phyloP scores from a whole-genome alignment of 2,113 vertebrate species.

The Vulpes lagopus region DNA sequence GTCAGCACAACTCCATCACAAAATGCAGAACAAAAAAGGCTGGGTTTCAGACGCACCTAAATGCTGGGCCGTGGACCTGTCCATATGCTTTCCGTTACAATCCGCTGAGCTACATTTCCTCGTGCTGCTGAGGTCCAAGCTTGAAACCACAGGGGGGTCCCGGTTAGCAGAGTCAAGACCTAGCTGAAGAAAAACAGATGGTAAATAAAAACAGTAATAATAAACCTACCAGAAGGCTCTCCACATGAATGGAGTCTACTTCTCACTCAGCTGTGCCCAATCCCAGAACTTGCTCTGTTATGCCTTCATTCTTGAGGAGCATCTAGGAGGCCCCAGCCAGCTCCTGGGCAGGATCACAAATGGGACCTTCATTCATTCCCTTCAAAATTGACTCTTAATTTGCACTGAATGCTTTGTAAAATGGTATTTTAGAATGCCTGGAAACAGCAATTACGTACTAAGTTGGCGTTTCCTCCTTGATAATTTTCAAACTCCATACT shows the following conservation, averaged over 20 bases:
- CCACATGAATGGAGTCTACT: not conserved
- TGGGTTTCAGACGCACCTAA: conserved; percentile 32
- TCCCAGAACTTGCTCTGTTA: not conserved
- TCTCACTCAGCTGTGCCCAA: not conserved
- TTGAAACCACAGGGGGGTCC: not conserved
- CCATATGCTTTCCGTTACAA: not conserved
- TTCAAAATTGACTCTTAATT: not conserved
- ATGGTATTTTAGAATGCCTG: not conserved
- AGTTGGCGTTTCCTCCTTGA: not conserved
- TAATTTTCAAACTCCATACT: not conserved
- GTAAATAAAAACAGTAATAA: not conserved
- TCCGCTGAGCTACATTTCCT: conserved; percentile 25
- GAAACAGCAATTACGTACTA: not conserved
- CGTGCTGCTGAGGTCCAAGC: not conserved
- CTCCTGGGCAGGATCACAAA: not conserved
- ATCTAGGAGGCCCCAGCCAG: not conserved
- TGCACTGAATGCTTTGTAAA: conserved; percentile 18
- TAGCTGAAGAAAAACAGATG: conserved; percentile 46
- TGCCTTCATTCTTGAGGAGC: not conserved
- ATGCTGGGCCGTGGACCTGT: not conserved
- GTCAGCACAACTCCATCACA: not conserved
- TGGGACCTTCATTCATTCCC: not conserved
- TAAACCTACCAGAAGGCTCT: not conserved
- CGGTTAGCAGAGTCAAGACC: not conserved
- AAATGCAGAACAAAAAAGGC: not conserved